Base-by-base conservation (phyloP, 2,888 invertebrate species). In the Eupithecia pulchellata region DNA sequence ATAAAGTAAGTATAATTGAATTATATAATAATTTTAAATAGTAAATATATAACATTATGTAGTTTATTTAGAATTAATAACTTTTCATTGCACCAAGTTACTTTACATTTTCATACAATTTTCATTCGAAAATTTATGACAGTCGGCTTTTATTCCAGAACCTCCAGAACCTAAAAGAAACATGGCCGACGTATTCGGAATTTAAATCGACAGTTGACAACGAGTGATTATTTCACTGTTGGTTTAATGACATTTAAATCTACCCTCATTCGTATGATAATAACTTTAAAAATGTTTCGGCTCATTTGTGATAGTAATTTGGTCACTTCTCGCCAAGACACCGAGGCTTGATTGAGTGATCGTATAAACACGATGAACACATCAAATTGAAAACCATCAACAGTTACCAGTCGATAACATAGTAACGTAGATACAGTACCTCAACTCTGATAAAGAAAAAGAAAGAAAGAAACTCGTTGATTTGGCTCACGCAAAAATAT, bases 301-400 rank as follows among this genome's bases (percentile, higher is more conserved):
- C 60, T 76, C 76, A 75, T 72, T 77, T 69, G 76, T 73, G 74
- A 62, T 68, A 73, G 77, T 81, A 81, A 81, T 83, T 83, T 78
- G 80, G 78, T 72, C 80, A 80, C 80, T 79, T 76, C 61, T 72
- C 72, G 77, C 76, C 78, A 77, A 77, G 83, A 80, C 80, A 78
- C 69, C 78, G 75, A 55, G 36, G 66, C 80, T 71, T 82, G 84
- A 84, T 83, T 82, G 83, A 84, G 71, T 75, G 78, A 82, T 80
- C 81, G 72, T 68, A 80, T 79, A 81, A 83, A 81, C 81, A 77
- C 75, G 84, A 89, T 90, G 88, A 89, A 92, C 87, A 91, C 88
- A 89, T 90, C 91, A 91, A 92, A 93, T 92, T 92, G 91, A 92
- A 92, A 92, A 92, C 86, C 89, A 91, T 89, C 91, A 87, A 80